A percentile compares a stretch with the other conserved stretches of the same genome.
Evolutionary conservation across 2,888 invertebrate genomes (phyloP).

Genomic region (Platycnemis pennipes): DNA sequence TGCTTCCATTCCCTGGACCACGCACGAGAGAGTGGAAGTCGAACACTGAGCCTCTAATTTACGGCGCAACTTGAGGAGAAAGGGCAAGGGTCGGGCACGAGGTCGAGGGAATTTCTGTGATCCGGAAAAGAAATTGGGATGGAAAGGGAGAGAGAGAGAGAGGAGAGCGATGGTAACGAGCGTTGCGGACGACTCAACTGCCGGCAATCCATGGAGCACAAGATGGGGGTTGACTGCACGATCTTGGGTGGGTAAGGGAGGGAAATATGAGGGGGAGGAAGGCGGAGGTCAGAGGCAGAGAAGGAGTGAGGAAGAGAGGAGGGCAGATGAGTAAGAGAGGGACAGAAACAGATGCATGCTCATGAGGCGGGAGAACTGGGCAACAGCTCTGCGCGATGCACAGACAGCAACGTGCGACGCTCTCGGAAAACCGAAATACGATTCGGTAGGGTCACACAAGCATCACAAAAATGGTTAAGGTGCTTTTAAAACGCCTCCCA

Average conservation of each 20-base stretch:
- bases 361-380: too few species aligned
- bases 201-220: not conserved
- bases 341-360: too few species aligned
- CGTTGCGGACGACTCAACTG: too few species aligned
- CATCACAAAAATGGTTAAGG: too few species aligned
- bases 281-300: not conserved
- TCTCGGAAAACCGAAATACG: too few species aligned
- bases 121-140: not conserved
- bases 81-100: not conserved
- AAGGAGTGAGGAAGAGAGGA: not conserved
- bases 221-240: not conserved
- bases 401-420: too few species aligned
- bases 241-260: too few species aligned
- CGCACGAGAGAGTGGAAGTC: not conserved
- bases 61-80: not conserved
- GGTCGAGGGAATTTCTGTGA: not conserved
- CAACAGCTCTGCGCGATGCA: too few species aligned
- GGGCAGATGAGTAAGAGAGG: not conserved
- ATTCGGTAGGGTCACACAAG: too few species aligned
- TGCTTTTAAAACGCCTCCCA: too few species aligned
- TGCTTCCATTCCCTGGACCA: not conserved
- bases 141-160: not conserved
- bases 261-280: too few species aligned
- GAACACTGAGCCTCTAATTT: not conserved
- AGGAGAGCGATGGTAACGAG: too few species aligned